Evolutionary conservation across 2,888 invertebrate species (phyloP).

Genomic region (Dasysyrphus tricinctus): DNA sequence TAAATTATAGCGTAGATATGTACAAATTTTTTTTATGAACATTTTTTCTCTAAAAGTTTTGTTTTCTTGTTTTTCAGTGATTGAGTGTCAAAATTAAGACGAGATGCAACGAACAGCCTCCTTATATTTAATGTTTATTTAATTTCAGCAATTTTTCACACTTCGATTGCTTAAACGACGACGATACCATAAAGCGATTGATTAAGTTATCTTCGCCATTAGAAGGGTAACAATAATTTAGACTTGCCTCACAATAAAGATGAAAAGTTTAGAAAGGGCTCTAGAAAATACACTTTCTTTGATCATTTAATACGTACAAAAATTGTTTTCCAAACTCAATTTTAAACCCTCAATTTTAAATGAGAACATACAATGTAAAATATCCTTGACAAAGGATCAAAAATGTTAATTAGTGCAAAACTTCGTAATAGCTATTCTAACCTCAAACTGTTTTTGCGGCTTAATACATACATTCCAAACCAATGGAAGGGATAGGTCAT

Average conservation of each 20-base stretch:
- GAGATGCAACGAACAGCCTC: too few relatives aligned
- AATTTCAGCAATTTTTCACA: neutral
- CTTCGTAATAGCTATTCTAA: conserved; percentile 4
- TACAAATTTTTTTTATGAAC: too few relatives aligned
- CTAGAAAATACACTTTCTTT: neutral
- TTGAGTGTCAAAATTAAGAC: too few relatives aligned
- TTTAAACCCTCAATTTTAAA: neutral
- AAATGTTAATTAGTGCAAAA: conserved; percentile 24
- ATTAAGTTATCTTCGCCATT: neutral
- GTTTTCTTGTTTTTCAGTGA: too few relatives aligned
- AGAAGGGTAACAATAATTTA: neutral
- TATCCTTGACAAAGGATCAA: conserved; percentile 21
- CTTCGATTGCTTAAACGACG: neutral
- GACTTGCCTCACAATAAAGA: neutral
- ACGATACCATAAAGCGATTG: neutral
- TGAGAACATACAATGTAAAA: neutral
- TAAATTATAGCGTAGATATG: too few relatives aligned
- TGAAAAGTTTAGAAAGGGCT: neutral
- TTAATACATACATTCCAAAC: conserved; percentile 4
- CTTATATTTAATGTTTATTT: too few relatives aligned
- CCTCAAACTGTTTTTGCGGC: conserved; percentile 2
- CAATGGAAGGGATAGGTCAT: neutral
- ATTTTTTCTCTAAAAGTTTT: too few relatives aligned
- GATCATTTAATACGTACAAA: neutral
- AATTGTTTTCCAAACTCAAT: neutral